Conservation (phyloP, 2,888 invertebrate species). For the Pomacea canaliculata region DNA sequence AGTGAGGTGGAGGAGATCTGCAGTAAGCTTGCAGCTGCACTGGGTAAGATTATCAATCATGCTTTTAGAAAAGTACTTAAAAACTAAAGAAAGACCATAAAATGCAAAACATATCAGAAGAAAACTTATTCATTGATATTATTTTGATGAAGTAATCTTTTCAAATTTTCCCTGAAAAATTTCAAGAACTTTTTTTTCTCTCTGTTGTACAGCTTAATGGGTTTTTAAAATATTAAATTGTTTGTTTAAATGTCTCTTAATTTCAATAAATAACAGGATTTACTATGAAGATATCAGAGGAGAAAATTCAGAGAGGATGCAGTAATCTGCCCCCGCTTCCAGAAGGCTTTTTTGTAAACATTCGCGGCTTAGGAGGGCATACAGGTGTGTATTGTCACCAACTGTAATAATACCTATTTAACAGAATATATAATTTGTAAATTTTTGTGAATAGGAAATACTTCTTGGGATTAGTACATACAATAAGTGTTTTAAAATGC, state of each 20-base stretch:
- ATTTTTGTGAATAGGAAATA: too few relatives aligned
- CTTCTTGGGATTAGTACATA: too few relatives aligned
- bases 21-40: constrained; percentile 40
- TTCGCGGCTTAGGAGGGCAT: constrained; percentile 50
- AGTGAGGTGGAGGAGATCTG: constrained; percentile 48
- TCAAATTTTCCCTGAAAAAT: too few relatives aligned
- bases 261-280: constrained; percentile 39
- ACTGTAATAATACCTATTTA: not conserved
- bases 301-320: constrained; percentile 37
- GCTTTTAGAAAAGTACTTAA: too few relatives aligned
- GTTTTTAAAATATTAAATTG: too few relatives aligned
- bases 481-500: too few relatives aligned
- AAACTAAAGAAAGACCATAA: not conserved
- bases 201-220: too few relatives aligned
- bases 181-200: too few relatives aligned
- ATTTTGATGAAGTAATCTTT: too few relatives aligned
- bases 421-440: too few relatives aligned
- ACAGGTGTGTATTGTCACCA: constrained; percentile 36
- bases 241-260: too few relatives aligned
- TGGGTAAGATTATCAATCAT: constrained; percentile 40
- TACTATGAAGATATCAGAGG: constrained; percentile 45
- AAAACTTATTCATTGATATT: too few relatives aligned
- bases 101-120: not conserved
- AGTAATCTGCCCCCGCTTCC: constrained; percentile 46
- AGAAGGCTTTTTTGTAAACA: constrained; percentile 46